Evolutionary conservation across 2,113 vertebrate genomes (phyloP).

Genomic region (Scalopus aquaticus): DNA sequence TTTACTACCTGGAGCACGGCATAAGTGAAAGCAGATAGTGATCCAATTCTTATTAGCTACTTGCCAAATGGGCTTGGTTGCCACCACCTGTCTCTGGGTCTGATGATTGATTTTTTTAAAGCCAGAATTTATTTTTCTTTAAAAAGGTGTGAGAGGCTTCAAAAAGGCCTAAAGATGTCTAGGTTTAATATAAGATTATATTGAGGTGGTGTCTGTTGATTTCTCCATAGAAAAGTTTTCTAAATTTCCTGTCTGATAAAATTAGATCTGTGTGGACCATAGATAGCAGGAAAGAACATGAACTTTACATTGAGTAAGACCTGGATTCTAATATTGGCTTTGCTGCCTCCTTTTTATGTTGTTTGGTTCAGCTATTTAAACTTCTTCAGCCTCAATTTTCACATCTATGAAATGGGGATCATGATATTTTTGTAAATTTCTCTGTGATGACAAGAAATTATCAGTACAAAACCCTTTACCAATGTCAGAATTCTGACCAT

Average conservation of each 20-base stretch:
- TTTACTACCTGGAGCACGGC: neutral
- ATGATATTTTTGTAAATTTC: neutral
- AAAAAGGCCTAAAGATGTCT: neutral
- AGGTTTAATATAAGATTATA: neutral
- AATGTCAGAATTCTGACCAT: neutral
- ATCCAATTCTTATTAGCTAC: neutral
- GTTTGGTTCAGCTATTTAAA: neutral
- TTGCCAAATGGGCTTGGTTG: neutral
- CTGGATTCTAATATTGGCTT: neutral
- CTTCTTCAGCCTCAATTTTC: neutral
- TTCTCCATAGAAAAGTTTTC: neutral
- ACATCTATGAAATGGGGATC: neutral
- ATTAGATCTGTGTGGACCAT: neutral
- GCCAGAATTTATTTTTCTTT: slow-evolving; percentile 11
- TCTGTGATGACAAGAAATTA: neutral
- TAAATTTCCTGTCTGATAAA: neutral
- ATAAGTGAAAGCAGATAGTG: neutral
- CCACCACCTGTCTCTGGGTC: neutral
- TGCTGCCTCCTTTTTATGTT: neutral
- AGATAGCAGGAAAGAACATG: neutral
- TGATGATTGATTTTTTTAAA: neutral
- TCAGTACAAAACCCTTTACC: neutral
- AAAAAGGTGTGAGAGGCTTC: neutral
- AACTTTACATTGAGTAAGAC: neutral
- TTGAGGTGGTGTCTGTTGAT: neutral